Percentiles rank a stretch among this genome's conserved stretches.
These are phyloP conservation scores for Serripes groenlandicus DNA, from an alignment of 2,888 invertebrate species.

Conservation along the genomic window DNA sequence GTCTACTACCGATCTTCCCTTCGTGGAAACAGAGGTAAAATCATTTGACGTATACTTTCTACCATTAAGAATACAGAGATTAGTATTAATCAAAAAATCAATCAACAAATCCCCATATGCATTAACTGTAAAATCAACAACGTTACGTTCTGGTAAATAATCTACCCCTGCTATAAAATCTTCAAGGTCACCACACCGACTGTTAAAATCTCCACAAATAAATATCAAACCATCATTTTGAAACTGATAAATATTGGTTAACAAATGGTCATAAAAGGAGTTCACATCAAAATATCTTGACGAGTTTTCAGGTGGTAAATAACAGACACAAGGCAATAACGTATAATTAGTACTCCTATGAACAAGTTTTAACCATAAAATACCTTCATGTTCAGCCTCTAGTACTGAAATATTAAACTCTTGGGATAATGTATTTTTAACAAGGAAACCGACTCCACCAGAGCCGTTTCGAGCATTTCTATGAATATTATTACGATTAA, in stretches of 20 bases:
- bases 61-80: constrained; percentile 47
- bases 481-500: too few relatives aligned
- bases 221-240: constrained; percentile 25
- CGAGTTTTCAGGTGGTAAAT: constrained; percentile 1
- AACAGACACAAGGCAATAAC: background rate
- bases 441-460: constrained; percentile 44
- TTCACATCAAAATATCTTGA: constrained; percentile 26
- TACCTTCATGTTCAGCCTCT: constrained; percentile 17
- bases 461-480: constrained; percentile 32
- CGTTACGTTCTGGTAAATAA: constrained; percentile 24
- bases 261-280: constrained; percentile 33
- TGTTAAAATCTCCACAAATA: constrained; percentile 46
- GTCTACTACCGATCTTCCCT: too few relatives aligned
- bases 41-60: constrained; percentile 31
- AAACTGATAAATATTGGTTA: constrained; percentile 27
- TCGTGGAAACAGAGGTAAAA: too few relatives aligned
- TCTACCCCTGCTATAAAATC: constrained; percentile 51
- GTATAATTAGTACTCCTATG: constrained; percentile 6
- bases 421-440: constrained; percentile 9
- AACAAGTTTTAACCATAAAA: constrained; percentile 22
- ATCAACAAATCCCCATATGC: constrained; percentile 42
- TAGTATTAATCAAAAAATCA: constrained; percentile 35
- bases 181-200: constrained; percentile 28
- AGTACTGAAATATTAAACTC: constrained; percentile 19
- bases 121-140: constrained; percentile 42